Conservation (phyloP, 2,888 invertebrate species). For the Heliothis peltigera region DNA sequence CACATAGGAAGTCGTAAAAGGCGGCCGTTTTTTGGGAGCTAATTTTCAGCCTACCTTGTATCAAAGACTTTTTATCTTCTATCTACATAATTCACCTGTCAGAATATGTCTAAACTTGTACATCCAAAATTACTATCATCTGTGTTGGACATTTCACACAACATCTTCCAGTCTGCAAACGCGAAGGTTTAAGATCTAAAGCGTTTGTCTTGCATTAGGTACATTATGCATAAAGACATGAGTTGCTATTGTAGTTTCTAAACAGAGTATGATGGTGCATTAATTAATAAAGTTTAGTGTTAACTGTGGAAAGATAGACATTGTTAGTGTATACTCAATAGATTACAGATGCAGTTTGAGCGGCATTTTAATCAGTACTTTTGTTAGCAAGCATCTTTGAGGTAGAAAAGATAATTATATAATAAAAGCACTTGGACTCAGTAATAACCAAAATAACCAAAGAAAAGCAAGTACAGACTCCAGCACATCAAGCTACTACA, state of each 20-base stretch:
- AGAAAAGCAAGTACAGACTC: too few species aligned
- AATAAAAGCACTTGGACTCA: too few species aligned
- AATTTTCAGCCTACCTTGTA: too few species aligned
- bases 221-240: constrained; percentile 43
- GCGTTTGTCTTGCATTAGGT: constrained; percentile 21
- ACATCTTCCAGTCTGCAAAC: not conserved
- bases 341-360: too few species aligned
- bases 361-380: too few species aligned
- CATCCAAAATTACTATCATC: not conserved
- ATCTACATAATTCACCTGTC: not conserved
- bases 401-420: too few species aligned
- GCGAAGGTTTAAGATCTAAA: constrained; percentile 5
- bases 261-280: constrained; percentile 28
- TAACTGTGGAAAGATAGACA: not conserved
- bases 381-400: too few species aligned
- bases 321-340: constrained; percentile 21
- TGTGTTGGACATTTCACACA: not conserved
- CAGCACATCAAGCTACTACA: too few species aligned
- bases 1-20: too few species aligned
- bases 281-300: not conserved
- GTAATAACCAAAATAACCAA: too few species aligned
- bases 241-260: constrained; percentile 31
- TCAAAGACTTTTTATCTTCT: too few species aligned
- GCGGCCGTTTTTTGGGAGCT: too few species aligned
- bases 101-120: not conserved